Conservation (phyloP, 2,797 vertebrate genomes). For the Urocyon cinereoargenteus region DNA sequence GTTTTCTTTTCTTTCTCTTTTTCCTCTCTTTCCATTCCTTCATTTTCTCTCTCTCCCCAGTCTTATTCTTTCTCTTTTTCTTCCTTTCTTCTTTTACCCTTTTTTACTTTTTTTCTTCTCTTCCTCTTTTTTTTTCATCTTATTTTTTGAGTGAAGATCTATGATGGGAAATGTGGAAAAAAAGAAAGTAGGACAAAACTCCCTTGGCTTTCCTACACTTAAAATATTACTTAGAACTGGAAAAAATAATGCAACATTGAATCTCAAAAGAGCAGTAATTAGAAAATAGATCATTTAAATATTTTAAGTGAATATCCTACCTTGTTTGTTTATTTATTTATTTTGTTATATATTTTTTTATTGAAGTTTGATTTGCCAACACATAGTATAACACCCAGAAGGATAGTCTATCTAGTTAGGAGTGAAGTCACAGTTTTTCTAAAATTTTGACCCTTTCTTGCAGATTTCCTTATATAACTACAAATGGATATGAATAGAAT, state of each 20-base stretch:
- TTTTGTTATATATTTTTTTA: no score
- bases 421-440: background rate
- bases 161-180: background rate
- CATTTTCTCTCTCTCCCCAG: background rate
- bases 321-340: background rate
- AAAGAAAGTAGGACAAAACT: background rate
- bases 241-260: background rate
- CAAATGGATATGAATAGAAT: background rate
- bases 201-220: background rate
- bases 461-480: background rate
- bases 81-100: background rate
- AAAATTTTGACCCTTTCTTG: background rate
- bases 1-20: background rate
- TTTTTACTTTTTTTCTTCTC: background rate
- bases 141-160: background rate
- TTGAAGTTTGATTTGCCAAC: no score
- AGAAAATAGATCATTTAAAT: conserved; percentile 11
- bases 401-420: background rate
- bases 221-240: background rate
- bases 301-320: background rate
- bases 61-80: no score
- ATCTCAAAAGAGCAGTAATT: background rate
- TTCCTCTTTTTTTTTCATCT: background rate
- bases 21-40: background rate
- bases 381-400: no score